Conservation (phyloP, 53 echinoderm and acorn worm genomes). For the Temnopleurus reevesii region DNA sequence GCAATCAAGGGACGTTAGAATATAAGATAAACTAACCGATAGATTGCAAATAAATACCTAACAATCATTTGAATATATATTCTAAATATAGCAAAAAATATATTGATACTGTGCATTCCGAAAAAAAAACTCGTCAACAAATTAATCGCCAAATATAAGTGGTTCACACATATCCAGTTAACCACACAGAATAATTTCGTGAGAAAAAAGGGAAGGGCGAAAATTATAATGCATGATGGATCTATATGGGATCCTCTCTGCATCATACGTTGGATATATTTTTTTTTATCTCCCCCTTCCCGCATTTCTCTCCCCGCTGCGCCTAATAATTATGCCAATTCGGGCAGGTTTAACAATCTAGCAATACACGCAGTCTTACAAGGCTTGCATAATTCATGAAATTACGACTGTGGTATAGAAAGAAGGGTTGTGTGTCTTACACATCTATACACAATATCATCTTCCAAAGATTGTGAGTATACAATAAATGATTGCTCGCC, state of each 20-base stretch:
- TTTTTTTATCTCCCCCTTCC: neutral
- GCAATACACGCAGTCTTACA: neutral
- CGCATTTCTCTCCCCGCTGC: neutral
- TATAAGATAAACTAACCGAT: too few relatives aligned
- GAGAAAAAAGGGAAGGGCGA: neutral
- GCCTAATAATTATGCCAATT: constrained; percentile 38
- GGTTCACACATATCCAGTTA: neutral
- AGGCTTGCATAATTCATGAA: constrained; percentile 26
- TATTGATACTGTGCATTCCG: too few relatives aligned
- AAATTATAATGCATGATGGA: constrained; percentile 23
- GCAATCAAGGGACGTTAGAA: too few relatives aligned
- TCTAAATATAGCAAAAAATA: too few relatives aligned
- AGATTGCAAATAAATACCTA: too few relatives aligned
- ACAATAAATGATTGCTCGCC: neutral
- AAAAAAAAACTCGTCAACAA: constrained; percentile 26
- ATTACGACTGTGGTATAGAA: neutral
- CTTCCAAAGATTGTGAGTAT: neutral
- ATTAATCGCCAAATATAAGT: constrained; percentile 20
- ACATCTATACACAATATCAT: neutral
- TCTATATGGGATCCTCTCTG: neutral
- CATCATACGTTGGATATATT: neutral
- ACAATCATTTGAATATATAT: too few relatives aligned
- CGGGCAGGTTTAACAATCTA: neutral
- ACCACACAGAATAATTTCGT: neutral
- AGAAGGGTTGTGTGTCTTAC: neutral